phyloP scores from a whole-genome alignment of 2,113 vertebrate species.

The Jaculus jaculus region DNA sequence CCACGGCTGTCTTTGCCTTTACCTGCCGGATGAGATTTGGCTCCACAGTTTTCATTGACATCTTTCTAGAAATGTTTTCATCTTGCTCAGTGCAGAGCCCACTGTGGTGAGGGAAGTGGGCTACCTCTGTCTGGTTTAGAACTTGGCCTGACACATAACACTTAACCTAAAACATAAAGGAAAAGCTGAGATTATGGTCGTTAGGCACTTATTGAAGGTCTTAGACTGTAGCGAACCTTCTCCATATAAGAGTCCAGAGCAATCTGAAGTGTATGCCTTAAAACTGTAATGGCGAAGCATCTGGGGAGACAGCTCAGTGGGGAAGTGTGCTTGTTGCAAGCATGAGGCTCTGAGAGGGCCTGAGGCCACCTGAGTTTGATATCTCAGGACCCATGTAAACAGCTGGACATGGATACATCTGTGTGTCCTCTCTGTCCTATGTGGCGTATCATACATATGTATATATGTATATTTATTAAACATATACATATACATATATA shows the following conservation, averaged over 20 bases:
- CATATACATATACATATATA: too few relatives aligned
- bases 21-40: too few relatives aligned
- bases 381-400: too few relatives aligned
- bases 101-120: slow-evolving; percentile 35
- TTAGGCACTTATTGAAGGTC: background rate
- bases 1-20: background rate
- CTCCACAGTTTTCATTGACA: background rate
- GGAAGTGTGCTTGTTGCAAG: too few relatives aligned
- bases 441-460: too few relatives aligned
- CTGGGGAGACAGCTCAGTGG: too few relatives aligned
- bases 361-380: too few relatives aligned
- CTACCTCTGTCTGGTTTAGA: slow-evolving; percentile 38
- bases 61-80: background rate
- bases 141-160: slow-evolving; percentile 18
- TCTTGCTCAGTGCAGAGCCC: slow-evolving; percentile 38
- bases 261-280: slow-evolving; percentile 58
- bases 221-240: background rate
- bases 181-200: background rate
- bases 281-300: slow-evolving; percentile 38
- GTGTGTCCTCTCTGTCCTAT: too few relatives aligned
- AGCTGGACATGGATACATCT: too few relatives aligned
- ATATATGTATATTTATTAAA: too few relatives aligned
- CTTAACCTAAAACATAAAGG: slow-evolving; percentile 2
- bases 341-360: too few relatives aligned
- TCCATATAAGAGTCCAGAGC: background rate